These are phyloP conservation scores for Eupithecia inturbata DNA, from an alignment of 2,888 invertebrate species.

Conservation along the genomic window DNA sequence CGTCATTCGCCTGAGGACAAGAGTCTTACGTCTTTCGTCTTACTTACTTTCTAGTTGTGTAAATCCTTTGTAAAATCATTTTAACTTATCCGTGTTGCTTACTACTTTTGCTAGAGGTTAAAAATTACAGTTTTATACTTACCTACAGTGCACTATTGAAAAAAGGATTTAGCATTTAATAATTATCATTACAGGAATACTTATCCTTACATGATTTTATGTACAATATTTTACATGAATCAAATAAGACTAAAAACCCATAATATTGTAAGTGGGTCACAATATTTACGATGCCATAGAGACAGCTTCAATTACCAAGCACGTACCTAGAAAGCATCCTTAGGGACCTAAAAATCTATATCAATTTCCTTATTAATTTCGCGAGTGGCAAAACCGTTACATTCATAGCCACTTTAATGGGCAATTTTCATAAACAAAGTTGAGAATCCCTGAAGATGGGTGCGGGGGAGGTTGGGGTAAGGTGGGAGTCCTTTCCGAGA, in stretches of 20 bases:
- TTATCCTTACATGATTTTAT: neutral
- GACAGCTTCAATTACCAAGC: slow-evolving; percentile 31
- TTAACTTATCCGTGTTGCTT: neutral
- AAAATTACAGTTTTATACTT: neutral
- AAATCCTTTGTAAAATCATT: neutral
- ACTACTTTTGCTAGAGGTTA: too few species aligned
- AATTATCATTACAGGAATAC: neutral
- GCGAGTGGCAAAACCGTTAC: slow-evolving; percentile 82
- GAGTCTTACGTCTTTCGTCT: neutral
- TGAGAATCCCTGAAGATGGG: slow-evolving; percentile 75
- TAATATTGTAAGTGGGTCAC: slow-evolving; percentile 17
- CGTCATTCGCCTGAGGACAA: too few species aligned
- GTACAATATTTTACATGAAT: neutral
- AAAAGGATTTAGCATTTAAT: neutral
- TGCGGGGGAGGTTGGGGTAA: slow-evolving; percentile 55
- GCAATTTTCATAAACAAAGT: slow-evolving; percentile 84
- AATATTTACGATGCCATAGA: slow-evolving; percentile 23
- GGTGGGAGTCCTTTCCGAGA: slow-evolving; percentile 79
- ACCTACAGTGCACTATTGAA: neutral
- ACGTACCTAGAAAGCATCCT: slow-evolving; percentile 44
- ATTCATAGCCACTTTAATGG: slow-evolving; percentile 84
- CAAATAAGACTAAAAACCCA: neutral
- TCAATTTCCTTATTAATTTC: slow-evolving; percentile 84
- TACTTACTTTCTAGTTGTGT: neutral
- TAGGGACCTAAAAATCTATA: slow-evolving; percentile 73